These are phyloP conservation scores for Austrolebias charrua DNA, from an alignment of 2,797 vertebrate genomes.

Conservation along the genomic window DNA sequence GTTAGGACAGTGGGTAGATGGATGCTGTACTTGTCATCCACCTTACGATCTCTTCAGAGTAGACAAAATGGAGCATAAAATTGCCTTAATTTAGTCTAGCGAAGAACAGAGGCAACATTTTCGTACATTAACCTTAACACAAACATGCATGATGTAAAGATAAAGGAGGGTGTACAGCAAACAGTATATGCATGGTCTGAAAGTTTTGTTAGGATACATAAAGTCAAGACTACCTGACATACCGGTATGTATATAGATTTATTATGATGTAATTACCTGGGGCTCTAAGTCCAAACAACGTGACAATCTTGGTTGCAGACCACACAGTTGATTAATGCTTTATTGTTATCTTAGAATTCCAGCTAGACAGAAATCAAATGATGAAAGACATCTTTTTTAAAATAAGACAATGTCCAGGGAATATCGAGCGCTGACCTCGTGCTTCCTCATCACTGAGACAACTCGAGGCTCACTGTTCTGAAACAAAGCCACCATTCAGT, in stretches of 20 bases:
- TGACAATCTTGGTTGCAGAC: too few relatives aligned
- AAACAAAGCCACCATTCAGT: constrained; percentile 66
- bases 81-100: constrained; percentile 7
- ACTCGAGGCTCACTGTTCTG: constrained; percentile 40
- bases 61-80: constrained; percentile 20
- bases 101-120: not conserved
- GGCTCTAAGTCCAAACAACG: too few relatives aligned
- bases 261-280: too few relatives aligned
- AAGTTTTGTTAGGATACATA: too few relatives aligned
- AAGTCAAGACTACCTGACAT: too few relatives aligned
- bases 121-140: too few relatives aligned
- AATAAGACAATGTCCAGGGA: constrained; percentile 46
- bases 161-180: too few relatives aligned
- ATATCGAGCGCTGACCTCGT: constrained; percentile 56
- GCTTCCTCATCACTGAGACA: constrained; percentile 52
- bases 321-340: not conserved
- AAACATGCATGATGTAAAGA: too few relatives aligned
- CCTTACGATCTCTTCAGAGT: constrained; percentile 21
- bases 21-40: constrained; percentile 37
- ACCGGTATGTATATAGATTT: too few relatives aligned
- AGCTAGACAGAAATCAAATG: constrained; percentile 27
- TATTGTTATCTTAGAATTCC: not conserved
- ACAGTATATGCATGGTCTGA: too few relatives aligned
- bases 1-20: constrained; percentile 26
- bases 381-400: constrained; percentile 19